A percentile compares a stretch with the other conserved stretches of the same genome.
Conservation (phyloP, 2,888 invertebrate species). For the Rhorus exstirpatorius region DNA sequence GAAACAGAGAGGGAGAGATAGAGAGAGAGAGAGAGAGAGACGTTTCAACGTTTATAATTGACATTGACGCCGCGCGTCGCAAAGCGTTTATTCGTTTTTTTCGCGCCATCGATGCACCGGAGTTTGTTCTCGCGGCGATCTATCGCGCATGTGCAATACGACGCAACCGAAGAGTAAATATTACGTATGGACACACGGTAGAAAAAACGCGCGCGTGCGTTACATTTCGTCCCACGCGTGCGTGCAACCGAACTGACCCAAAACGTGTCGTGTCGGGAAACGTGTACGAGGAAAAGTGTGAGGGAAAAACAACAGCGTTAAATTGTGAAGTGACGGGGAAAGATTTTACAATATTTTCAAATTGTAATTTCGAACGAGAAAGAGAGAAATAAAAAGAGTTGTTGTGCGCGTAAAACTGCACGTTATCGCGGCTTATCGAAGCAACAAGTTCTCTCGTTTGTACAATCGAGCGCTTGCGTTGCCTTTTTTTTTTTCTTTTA, state of each 20-base stretch:
- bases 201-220: slow-evolving; percentile 34
- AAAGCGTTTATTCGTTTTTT: slow-evolving; percentile 43
- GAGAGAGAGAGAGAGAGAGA: no score
- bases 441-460: slow-evolving; percentile 10
- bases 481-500: neutral
- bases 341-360: neutral
- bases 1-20: no score
- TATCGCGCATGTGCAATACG: slow-evolving; percentile 55
- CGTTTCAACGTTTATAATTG: neutral
- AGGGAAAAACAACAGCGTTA: neutral
- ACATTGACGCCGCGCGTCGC: neutral
- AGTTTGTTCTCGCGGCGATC: slow-evolving; percentile 25
- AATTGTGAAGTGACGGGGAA: neutral
- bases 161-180: slow-evolving; percentile 30
- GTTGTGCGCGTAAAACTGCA: neutral
- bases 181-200: slow-evolving; percentile 29
- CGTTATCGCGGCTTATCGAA: slow-evolving; percentile 16
- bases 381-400: neutral
- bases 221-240: slow-evolving; percentile 51
- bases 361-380: neutral
- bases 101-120: slow-evolving; percentile 14
- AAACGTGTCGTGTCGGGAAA: neutral
- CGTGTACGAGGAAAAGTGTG: neutral
- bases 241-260: neutral
- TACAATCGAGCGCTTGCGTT: slow-evolving; percentile 36